Evolutionary conservation across 2,888 invertebrate species (phyloP).

Genomic region (Drosophila atripex): DNA sequence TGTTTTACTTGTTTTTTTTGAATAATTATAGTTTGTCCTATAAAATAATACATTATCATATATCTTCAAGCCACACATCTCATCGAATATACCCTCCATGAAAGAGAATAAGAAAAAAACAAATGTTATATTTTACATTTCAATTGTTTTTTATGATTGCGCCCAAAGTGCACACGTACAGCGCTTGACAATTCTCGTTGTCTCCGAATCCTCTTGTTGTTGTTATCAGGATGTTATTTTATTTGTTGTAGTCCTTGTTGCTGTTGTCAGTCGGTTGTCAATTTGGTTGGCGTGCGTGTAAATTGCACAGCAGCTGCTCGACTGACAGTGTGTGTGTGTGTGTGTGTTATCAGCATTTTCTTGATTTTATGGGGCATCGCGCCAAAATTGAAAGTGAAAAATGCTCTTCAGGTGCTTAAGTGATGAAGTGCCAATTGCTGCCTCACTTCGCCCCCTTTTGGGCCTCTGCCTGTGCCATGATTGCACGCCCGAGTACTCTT

Average conservation of each 20-base stretch:
- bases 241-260: slow-evolving; percentile 44
- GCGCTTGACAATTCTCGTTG: slow-evolving; percentile 36
- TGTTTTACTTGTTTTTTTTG: too few relatives aligned
- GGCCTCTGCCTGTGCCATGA: slow-evolving; percentile 51
- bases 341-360: slow-evolving; percentile 62
- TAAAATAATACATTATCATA: background rate
- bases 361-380: slow-evolving; percentile 71
- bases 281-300: slow-evolving; percentile 76
- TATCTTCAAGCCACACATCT: background rate
- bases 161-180: slow-evolving; percentile 73
- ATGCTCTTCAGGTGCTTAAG: slow-evolving; percentile 77
- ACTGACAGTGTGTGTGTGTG: slow-evolving; percentile 57
- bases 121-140: slow-evolving; percentile 78
- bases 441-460: slow-evolving; percentile 10
- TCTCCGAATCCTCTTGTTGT: slow-evolving; percentile 18
- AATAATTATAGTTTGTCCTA: too few relatives aligned
- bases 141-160: slow-evolving; percentile 79
- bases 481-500: slow-evolving; percentile 53
- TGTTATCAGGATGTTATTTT: slow-evolving; percentile 38
- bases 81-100: background rate
- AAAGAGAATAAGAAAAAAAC: slow-evolving; percentile 22
- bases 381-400: slow-evolving; percentile 79
- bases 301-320: slow-evolving; percentile 76
- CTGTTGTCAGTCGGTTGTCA: slow-evolving; percentile 62
- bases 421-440: slow-evolving; percentile 77